Evolutionary conservation across 2,888 invertebrate genomes (phyloP).

Genomic region (Dascillus cervinus): DNA sequence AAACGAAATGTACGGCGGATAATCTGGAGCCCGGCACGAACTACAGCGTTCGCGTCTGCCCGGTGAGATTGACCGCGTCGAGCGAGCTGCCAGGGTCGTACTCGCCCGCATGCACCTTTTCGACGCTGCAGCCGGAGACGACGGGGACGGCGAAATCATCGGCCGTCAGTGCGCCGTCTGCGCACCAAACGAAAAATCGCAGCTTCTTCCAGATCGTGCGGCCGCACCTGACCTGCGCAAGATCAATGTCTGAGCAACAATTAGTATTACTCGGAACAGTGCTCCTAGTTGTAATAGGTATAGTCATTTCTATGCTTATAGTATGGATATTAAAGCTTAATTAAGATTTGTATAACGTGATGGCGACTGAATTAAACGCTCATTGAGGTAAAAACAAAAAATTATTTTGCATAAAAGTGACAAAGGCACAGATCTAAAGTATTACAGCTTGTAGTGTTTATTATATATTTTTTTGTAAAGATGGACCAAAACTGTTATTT

Average conservation of each 20-base stretch:
- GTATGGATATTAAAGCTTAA: constrained; percentile 16
- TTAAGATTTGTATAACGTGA: too few species aligned
- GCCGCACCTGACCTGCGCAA: constrained; percentile 19
- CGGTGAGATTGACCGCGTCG: constrained; percentile 57
- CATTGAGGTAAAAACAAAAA: too few species aligned
- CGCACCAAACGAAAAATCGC: constrained; percentile 20
- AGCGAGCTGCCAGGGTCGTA: constrained; percentile 61
- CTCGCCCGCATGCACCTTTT: constrained; percentile 57
- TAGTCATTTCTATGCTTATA: constrained; percentile 33
- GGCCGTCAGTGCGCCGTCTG: constrained; percentile 20
- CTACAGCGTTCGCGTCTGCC: constrained; percentile 72
- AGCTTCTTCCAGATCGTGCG: constrained; percentile 17
- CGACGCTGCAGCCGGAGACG: constrained; percentile 41
- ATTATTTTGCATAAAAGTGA: too few species aligned
- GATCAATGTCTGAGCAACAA: constrained; percentile 50
- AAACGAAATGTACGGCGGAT: constrained; percentile 54
- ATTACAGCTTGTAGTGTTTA: constrained; percentile 41
- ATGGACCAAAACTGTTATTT: constrained; percentile 42
- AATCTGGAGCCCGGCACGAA: constrained; percentile 68
- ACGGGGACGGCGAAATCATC: constrained; percentile 37
- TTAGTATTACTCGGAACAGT: constrained; percentile 47
- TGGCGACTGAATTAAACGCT: too few species aligned
- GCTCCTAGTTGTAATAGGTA: constrained; percentile 29
- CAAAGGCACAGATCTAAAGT: constrained; percentile 30
- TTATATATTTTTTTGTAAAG: constrained; percentile 31